Percentiles rank a stretch among this genome's conserved stretches.
Conservation (phyloP, 2,113 vertebrate species). For the Rhea americana region DNA sequence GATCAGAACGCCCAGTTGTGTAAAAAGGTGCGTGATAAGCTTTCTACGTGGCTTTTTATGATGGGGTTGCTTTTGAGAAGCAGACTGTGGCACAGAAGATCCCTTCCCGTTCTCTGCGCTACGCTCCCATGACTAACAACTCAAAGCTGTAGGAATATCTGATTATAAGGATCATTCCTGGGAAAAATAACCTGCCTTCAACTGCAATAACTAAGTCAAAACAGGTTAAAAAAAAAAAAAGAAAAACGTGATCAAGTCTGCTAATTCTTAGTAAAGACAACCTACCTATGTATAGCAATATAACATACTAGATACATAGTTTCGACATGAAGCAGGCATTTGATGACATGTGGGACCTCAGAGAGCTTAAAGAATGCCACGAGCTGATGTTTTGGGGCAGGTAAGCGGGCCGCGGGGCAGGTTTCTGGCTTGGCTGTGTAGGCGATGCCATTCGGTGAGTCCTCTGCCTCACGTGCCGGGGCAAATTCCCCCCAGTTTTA, state of each 20-base stretch:
- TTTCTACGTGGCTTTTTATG: background rate
- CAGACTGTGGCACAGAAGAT: background rate
- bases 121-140: background rate
- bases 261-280: background rate
- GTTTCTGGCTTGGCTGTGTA: background rate
- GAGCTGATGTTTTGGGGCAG: background rate
- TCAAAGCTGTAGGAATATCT: background rate
- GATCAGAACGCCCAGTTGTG: background rate
- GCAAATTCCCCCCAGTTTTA: conserved; percentile 22
- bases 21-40: background rate
- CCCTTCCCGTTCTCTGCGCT: background rate
- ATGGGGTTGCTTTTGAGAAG: background rate
- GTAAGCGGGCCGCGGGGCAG: rapidly evolving
- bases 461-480: background rate
- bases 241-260: background rate
- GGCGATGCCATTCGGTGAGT: background rate
- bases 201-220: background rate
- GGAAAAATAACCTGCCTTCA: background rate
- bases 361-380: background rate
- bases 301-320: background rate
- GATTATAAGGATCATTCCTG: background rate
- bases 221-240: background rate
- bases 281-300: background rate
- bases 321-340: background rate
- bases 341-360: background rate